Percentiles rank a stretch among this genome's conserved stretches.
phyloP scores from a whole-genome alignment of 2,888 invertebrate species.

The Psococerastis gibbosa region DNA sequence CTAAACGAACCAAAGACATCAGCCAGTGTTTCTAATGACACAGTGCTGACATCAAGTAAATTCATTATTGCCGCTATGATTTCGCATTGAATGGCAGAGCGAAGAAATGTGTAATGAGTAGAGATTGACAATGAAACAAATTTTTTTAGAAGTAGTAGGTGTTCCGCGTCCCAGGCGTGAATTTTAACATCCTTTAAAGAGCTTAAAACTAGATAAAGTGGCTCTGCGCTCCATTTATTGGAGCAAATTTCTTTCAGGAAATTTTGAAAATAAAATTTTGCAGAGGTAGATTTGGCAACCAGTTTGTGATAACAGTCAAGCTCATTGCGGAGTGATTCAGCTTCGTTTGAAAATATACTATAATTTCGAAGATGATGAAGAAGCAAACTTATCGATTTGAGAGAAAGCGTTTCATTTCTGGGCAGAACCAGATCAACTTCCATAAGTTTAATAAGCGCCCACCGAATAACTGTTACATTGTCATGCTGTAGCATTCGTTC shows the following conservation, averaged over 20 bases:
- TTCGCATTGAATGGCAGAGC: neutral
- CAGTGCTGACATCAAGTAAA: neutral
- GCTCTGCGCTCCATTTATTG: neutral
- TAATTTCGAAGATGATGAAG: neutral
- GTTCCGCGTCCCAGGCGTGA: neutral
- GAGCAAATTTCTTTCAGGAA: conserved; percentile 5
- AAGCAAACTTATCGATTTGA: neutral
- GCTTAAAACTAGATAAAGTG: neutral
- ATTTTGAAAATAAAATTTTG: neutral
- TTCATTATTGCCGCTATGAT: neutral
- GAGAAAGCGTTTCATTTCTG: neutral
- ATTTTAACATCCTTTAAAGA: neutral
- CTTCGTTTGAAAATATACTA: neutral
- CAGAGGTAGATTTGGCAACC: neutral
- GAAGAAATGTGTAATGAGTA: conserved; percentile 1
- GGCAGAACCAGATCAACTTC: neutral
- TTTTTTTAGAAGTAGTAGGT: conserved; percentile 1
- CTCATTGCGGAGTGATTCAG: neutral
- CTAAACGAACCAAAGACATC: neutral
- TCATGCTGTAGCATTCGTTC: neutral
- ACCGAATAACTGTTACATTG: neutral
- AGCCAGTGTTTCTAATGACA: conserved; percentile 1
- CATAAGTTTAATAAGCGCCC: neutral
- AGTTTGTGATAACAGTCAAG: neutral
- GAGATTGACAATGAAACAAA: neutral